Percentiles rank a stretch among this genome's conserved stretches.
These are phyloP conservation scores for Cheilosia impressa DNA, from an alignment of 2,888 invertebrate species.

Conservation along the genomic window DNA sequence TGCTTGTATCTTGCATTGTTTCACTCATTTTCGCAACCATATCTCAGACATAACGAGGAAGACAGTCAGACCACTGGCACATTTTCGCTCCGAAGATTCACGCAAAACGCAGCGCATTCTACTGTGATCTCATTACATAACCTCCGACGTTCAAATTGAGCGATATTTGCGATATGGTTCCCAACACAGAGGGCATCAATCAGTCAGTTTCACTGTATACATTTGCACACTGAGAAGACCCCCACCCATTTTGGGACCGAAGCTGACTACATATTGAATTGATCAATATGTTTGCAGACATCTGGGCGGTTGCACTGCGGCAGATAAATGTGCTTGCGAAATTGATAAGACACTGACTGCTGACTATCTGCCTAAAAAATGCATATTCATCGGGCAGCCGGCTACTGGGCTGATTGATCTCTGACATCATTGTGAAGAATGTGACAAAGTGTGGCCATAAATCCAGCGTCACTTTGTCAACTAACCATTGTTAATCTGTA, in stretches of 20 bases:
- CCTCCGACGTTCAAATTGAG: slow-evolving; percentile 1
- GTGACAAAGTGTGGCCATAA: slow-evolving; percentile 13
- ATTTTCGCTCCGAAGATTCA: slow-evolving; percentile 2
- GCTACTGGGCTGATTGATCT: slow-evolving; percentile 25
- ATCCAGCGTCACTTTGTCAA: slow-evolving; percentile 13
- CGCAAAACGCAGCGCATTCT: slow-evolving; percentile 11
- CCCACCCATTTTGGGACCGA: background rate
- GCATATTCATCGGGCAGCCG: background rate
- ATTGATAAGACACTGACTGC: background rate
- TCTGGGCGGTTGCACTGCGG: background rate
- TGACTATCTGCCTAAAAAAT: background rate
- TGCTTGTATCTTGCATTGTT: slow-evolving; percentile 10
- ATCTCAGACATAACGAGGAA: slow-evolving; percentile 15
- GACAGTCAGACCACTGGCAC: background rate
- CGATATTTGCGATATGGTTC: background rate
- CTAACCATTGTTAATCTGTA: slow-evolving; percentile 13
- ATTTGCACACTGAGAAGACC: background rate
- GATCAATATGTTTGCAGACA: background rate
- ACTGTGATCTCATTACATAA: slow-evolving; percentile 6
- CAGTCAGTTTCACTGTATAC: background rate
- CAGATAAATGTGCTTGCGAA: background rate
- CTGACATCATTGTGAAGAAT: slow-evolving; percentile 22
- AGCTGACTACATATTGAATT: slow-evolving; percentile 11
- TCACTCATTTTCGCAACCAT: slow-evolving; percentile 10
- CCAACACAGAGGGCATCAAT: background rate